Conservation (phyloP, 1,140 invertebrate species). For the Drosophila jambulina region DNA sequence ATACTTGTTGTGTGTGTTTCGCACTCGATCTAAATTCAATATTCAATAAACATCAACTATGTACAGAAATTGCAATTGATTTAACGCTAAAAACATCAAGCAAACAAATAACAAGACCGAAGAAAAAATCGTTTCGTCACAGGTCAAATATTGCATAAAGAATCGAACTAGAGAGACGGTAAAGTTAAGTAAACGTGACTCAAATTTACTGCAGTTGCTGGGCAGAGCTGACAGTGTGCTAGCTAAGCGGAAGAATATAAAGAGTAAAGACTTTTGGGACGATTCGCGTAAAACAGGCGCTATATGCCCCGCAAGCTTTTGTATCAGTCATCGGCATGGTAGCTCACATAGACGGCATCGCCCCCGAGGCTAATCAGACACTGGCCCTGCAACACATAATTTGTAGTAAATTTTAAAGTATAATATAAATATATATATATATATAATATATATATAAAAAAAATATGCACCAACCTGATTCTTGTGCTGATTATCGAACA, state of each 20-base stretch:
- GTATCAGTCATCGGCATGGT: slow-evolving; percentile 82
- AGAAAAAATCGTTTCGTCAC: slow-evolving; percentile 58
- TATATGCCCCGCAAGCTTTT: slow-evolving; percentile 75
- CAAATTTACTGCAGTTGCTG: slow-evolving; percentile 11
- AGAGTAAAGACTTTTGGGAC: slow-evolving; percentile 74
- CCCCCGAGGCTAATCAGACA: slow-evolving; percentile 98
- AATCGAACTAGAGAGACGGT: slow-evolving; percentile 45
- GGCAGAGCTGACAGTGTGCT: slow-evolving; percentile 35
- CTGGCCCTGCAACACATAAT: slow-evolving; percentile 89
- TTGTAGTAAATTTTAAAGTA: neutral
- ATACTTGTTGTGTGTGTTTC: slow-evolving; percentile 22
- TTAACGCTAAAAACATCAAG: slow-evolving; percentile 60
- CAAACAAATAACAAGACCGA: slow-evolving; percentile 71
- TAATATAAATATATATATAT: too few relatives aligned
- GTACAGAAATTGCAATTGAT: slow-evolving; percentile 63
- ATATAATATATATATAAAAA: too few relatives aligned
- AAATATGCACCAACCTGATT: slow-evolving; percentile 91
- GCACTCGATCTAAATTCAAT: slow-evolving; percentile 65
- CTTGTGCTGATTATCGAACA: slow-evolving; percentile 97
- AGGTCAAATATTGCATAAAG: slow-evolving; percentile 73
- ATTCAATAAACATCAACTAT: slow-evolving; percentile 76
- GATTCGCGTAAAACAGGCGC: slow-evolving; percentile 77
- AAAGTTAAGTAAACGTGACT: slow-evolving; percentile 22
- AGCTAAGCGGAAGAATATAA: slow-evolving; percentile 41
- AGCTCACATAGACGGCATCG: slow-evolving; percentile 92